A percentile compares a stretch with the other conserved stretches of the same genome.
These are phyloP conservation scores for Synaphobranchus kaupii DNA, from an alignment of 2,797 vertebrate genomes.

Conservation along the genomic window DNA sequence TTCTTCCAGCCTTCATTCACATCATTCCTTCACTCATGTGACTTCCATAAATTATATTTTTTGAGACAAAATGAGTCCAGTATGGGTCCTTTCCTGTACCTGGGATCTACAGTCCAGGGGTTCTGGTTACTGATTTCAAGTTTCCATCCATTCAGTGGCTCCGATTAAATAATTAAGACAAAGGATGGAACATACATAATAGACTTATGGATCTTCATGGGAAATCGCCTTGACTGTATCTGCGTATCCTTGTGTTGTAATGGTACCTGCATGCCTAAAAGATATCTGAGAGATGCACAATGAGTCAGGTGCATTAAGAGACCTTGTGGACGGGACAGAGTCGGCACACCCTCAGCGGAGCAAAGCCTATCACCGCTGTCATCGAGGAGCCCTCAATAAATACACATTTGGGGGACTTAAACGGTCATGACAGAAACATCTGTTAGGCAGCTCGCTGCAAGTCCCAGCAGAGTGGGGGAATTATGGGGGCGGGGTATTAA, in stretches of 20 bases:
- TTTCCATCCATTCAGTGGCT: background rate
- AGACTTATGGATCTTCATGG: background rate
- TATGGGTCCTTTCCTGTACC: background rate
- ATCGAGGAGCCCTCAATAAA: background rate
- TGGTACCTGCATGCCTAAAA: background rate
- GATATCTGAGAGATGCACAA: background rate
- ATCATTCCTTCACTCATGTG: background rate
- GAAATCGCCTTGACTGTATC: background rate
- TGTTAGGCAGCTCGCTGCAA: background rate
- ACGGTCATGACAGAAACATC: constrained; percentile 15
- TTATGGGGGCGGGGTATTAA: constrained; percentile 28
- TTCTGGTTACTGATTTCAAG: background rate
- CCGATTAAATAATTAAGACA: background rate
- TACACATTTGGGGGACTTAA: background rate
- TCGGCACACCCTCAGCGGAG: background rate
- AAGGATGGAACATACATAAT: background rate
- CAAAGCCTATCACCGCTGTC: background rate
- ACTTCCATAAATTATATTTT: background rate
- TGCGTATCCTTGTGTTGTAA: background rate
- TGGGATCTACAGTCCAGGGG: background rate
- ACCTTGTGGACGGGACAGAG: background rate
- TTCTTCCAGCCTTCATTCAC: background rate
- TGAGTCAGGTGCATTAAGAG: background rate
- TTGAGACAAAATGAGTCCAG: background rate
- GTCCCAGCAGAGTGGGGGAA: background rate